These are phyloP conservation scores for Poeciliopsis paucimaculata DNA, from an alignment of 2,797 vertebrate species.

Conservation along the genomic window DNA sequence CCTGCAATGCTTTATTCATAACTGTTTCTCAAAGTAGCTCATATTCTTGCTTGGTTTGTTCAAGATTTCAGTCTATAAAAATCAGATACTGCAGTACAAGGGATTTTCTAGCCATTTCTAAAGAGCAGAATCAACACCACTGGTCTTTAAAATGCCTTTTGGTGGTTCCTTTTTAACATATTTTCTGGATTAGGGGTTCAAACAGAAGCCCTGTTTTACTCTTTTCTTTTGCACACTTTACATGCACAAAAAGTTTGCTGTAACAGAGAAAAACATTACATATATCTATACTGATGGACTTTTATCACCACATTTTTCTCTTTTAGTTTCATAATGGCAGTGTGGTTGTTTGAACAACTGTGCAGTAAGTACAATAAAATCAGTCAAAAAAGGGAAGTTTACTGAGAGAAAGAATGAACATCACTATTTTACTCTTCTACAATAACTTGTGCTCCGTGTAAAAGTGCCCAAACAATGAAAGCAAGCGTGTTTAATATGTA, in stretches of 20 bases:
- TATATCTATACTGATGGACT: not conserved
- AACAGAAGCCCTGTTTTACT: conserved; percentile 43
- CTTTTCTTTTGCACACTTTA: conserved; percentile 28
- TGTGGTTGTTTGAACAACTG: not conserved
- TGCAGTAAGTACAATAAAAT: not conserved
- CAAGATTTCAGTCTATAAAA: conserved; percentile 72
- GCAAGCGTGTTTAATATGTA: not conserved
- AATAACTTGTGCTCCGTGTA: not conserved
- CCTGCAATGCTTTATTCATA: conserved; percentile 73
- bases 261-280: conserved; percentile 1
- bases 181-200: conserved; percentile 69
- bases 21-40: conserved; percentile 44
- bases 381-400: not conserved
- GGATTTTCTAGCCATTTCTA: conserved; percentile 64
- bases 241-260: conserved; percentile 11
- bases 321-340: not conserved
- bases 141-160: conserved; percentile 72
- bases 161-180: conserved; percentile 59
- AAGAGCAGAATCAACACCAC: conserved; percentile 73
- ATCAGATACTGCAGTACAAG: conserved; percentile 63
- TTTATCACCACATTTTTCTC: not conserved
- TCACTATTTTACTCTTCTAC: not conserved
- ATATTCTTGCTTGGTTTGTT: conserved; percentile 65
- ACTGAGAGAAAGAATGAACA: not conserved
- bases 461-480: not conserved